Evolutionary conservation across 2,888 invertebrate species (phyloP).

Genomic region (Drosophila suboccidentalis): DNA sequence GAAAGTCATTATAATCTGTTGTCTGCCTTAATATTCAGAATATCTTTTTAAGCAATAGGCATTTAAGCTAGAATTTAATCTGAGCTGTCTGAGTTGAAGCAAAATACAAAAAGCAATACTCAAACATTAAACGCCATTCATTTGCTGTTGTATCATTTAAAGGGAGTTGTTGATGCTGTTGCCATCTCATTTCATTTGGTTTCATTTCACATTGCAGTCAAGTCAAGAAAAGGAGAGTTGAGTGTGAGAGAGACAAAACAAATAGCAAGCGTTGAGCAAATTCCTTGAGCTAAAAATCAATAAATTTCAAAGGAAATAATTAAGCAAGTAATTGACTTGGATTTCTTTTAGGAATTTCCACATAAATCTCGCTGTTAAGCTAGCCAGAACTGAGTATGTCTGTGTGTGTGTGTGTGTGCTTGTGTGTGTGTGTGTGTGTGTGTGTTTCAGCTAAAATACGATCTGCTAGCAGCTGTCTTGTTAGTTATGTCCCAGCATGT

Average conservation of each 20-base stretch:
- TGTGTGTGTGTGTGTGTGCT: constrained; percentile 3
- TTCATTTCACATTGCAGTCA: constrained; percentile 54
- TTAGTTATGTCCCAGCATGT: constrained; percentile 72
- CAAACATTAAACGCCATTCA: constrained; percentile 47
- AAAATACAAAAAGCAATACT: constrained; percentile 24
- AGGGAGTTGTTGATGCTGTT: constrained; percentile 18
- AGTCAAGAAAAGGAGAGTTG: constrained; percentile 15
- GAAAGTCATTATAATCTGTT: neutral
- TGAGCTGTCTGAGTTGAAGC: constrained; percentile 2
- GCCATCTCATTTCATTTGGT: constrained; percentile 51
- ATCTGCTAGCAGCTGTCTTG: constrained; percentile 58
- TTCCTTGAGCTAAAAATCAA: constrained; percentile 74
- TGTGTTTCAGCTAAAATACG: constrained; percentile 53
- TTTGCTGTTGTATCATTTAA: constrained; percentile 25
- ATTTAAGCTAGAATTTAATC: neutral
- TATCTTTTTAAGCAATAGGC: neutral
- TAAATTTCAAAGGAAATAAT: constrained; percentile 81
- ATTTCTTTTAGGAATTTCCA: constrained; percentile 82
- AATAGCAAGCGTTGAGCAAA: constrained; percentile 64
- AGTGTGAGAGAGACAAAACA: constrained; percentile 58
- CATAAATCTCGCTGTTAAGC: constrained; percentile 81
- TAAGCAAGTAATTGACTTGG: constrained; percentile 83
- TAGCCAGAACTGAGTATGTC: constrained; percentile 50
- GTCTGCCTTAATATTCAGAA: neutral
- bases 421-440: constrained; percentile 13